A percentile compares a stretch with the other conserved stretches of the same genome.
These are phyloP conservation scores for Amblyornis subalaris DNA, from an alignment of 2,113 vertebrate species.

Conservation along the genomic window DNA sequence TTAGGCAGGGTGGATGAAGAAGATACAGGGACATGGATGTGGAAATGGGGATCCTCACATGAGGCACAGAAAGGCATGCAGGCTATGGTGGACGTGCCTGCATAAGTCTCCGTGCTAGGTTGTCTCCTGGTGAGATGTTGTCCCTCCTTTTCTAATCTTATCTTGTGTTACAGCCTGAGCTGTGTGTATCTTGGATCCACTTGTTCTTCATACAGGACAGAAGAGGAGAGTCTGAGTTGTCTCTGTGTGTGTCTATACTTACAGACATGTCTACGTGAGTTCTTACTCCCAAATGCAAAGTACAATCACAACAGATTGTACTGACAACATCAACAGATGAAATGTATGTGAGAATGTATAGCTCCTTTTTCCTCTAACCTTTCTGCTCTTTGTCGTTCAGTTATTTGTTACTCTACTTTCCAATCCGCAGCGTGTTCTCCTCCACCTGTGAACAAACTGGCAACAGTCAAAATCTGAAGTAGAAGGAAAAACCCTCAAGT, in stretches of 20 bases:
- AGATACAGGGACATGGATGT: neutral
- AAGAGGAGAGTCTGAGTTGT: neutral
- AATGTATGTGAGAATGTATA: neutral
- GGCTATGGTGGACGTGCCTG: neutral
- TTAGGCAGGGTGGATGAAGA: neutral
- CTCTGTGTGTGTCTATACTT: neutral
- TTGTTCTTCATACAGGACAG: neutral
- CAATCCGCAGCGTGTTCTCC: neutral
- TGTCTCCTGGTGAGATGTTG: neutral
- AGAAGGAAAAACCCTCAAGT: neutral
- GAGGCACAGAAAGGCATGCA: neutral
- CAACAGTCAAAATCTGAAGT: neutral
- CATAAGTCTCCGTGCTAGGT: neutral
- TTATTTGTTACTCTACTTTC: neutral
- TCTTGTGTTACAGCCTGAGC: neutral
- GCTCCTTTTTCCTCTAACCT: neutral
- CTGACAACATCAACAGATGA: rapidly evolving
- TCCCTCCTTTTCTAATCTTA: neutral
- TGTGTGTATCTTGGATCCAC: neutral
- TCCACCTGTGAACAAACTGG: neutral
- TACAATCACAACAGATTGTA: neutral
- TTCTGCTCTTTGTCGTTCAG: neutral
- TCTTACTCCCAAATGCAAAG: neutral
- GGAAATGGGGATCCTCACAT: neutral
- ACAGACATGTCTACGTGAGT: neutral